These are phyloP conservation scores for Genyomyrus donnyi DNA, from an alignment of 2,113 vertebrate genomes.

Conservation along the genomic window DNA sequence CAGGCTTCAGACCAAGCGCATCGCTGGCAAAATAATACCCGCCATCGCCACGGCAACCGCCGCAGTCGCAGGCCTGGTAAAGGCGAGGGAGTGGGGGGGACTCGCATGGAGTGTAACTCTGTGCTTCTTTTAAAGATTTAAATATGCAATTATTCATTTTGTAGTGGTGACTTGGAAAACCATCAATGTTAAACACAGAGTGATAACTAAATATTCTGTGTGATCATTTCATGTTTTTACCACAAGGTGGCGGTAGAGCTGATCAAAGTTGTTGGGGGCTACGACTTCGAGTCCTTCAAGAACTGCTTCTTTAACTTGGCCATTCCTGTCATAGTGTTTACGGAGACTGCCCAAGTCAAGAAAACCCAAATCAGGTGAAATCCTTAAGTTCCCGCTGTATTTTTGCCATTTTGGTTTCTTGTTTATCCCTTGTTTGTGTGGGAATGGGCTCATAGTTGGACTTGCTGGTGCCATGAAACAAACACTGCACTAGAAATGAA, in stretches of 20 bases:
- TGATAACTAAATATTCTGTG: background rate
- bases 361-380: slow-evolving; percentile 81
- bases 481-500: no score
- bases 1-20: slow-evolving; percentile 90
- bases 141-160: background rate
- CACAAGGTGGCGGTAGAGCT: slow-evolving; percentile 85
- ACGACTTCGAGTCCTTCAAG: slow-evolving; percentile 78
- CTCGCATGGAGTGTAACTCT: background rate
- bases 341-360: slow-evolving; percentile 82
- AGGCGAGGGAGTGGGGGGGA: slow-evolving; percentile 25
- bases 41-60: slow-evolving; percentile 97
- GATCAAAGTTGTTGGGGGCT: slow-evolving; percentile 81
- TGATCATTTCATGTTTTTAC: background rate
- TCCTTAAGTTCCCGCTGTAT: background rate
- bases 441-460: background rate
- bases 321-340: slow-evolving; percentile 87
- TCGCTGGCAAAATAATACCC: slow-evolving; percentile 96
- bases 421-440: background rate
- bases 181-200: background rate
- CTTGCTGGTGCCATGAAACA: background rate
- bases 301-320: slow-evolving; percentile 98
- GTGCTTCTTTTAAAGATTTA: background rate
- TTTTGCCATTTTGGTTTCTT: background rate
- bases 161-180: background rate
- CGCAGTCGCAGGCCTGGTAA: slow-evolving; percentile 89